phyloP scores from a whole-genome alignment of 2,797 vertebrate genomes.

The Phyllotis vaccarum region DNA sequence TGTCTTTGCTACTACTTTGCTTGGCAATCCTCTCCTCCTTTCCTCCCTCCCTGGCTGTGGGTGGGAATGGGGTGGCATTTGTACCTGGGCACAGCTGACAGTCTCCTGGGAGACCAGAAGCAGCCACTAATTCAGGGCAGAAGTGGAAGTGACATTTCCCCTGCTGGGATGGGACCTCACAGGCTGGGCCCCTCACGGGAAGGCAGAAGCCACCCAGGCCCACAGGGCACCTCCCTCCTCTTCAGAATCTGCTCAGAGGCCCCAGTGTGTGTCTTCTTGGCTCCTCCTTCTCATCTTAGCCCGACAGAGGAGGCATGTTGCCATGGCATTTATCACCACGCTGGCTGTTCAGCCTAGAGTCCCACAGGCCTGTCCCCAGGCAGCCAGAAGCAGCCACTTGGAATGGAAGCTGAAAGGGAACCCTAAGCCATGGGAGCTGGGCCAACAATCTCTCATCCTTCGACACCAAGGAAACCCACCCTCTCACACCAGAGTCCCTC shows the following conservation, averaged over 20 bases:
- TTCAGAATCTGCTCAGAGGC: slow-evolving; percentile 1
- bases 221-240: neutral
- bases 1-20: slow-evolving; percentile 59
- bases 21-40: neutral
- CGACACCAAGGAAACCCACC: neutral
- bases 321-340: slow-evolving; percentile 58
- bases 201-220: slow-evolving; percentile 54
- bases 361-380: slow-evolving; percentile 52
- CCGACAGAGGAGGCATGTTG: slow-evolving; percentile 58
- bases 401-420: slow-evolving; percentile 36
- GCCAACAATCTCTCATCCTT: neutral
- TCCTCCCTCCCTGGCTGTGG: slow-evolving; percentile 56
- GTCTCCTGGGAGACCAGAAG: slow-evolving; percentile 70
- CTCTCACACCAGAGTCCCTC: neutral
- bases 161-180: slow-evolving; percentile 44
- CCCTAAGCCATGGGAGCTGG: neutral
- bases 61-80: slow-evolving; percentile 50
- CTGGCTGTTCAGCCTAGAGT: slow-evolving; percentile 49
- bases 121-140: slow-evolving; percentile 35
- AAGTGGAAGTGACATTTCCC: slow-evolving; percentile 77
- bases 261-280: neutral
- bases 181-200: slow-evolving; percentile 39
- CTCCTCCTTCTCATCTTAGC: neutral
- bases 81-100: slow-evolving; percentile 18
- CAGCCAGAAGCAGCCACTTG: slow-evolving; percentile 50